Conservation (phyloP, 2,113 vertebrate genomes). For the Oreotrochilus melanogaster region DNA sequence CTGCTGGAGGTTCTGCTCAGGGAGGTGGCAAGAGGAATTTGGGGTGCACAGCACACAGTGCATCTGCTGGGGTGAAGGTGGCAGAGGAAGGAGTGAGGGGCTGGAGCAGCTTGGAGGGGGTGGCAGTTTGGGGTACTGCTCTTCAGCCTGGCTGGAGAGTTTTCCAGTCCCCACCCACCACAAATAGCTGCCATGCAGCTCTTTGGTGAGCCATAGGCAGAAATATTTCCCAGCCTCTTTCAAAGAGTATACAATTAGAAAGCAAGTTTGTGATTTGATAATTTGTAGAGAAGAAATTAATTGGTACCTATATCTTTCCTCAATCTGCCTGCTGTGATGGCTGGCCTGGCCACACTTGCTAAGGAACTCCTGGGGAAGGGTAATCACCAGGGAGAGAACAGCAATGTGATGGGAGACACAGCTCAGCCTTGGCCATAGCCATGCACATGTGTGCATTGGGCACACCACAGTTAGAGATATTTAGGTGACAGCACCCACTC, state of each 20-base stretch:
- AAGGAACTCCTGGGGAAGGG: too few species aligned
- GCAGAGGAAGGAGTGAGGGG: not conserved
- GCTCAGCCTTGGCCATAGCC: not conserved
- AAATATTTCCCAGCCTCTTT: not conserved
- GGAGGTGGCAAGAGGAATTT: not conserved
- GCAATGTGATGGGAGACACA: not conserved
- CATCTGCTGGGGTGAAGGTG: not conserved
- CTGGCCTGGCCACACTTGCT: not conserved
- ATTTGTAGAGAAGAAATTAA: slow-evolving; percentile 31
- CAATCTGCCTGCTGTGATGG: not conserved
- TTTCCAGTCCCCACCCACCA: not conserved
- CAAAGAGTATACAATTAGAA: not conserved
- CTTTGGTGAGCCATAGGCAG: not conserved
- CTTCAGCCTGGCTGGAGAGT: not conserved
- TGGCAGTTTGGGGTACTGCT: not conserved
- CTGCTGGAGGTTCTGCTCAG: fast-evolving
- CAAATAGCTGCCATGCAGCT: not conserved
- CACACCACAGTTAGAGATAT: too few species aligned
- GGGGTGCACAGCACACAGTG: not conserved
- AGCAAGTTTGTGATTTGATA: slow-evolving; percentile 6
- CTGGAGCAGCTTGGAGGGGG: not conserved
- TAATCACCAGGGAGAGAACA: not conserved
- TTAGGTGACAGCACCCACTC: fast-evolving
- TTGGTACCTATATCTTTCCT: not conserved
- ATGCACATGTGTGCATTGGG: fast-evolving